A percentile compares a stretch with the other conserved stretches of the same genome.
Evolutionary conservation across 1,140 invertebrate species (phyloP).

Genomic region (Oscheius sp.): DNA sequence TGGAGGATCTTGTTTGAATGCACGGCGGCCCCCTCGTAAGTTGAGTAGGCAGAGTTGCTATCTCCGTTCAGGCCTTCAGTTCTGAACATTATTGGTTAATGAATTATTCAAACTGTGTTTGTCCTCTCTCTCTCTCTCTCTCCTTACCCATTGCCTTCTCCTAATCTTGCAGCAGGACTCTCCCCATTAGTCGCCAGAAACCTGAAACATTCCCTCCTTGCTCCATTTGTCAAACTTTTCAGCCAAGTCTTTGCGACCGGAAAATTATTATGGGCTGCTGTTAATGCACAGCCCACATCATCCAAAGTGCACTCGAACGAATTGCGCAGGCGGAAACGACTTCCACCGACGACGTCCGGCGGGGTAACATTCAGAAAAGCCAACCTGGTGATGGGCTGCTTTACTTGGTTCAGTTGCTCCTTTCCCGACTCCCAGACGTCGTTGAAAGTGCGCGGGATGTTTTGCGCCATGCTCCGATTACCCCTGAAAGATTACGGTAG

Average conservation of each 20-base stretch:
- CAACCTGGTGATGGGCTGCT: constrained; percentile 9
- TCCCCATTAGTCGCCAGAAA: no score
- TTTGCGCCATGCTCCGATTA: not conserved
- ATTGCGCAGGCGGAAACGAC: not conserved
- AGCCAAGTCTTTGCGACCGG: no score
- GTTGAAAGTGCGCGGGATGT: not conserved
- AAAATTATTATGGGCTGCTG: no score
- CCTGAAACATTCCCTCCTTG: constrained; percentile 1
- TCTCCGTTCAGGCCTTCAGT: not conserved
- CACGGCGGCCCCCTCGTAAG: not conserved
- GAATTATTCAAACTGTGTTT: not conserved
- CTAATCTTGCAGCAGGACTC: no score
- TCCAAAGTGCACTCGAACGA: constrained; percentile 2
- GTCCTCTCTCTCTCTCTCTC: not conserved
- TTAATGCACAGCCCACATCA: no score
- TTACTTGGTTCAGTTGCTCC: constrained; percentile 6
- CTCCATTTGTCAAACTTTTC: no score
- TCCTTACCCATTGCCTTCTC: not conserved
- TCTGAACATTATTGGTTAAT: not conserved
- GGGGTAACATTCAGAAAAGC: not conserved
- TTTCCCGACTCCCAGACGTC: constrained; percentile 5
- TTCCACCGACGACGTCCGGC: not conserved
- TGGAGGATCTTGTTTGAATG: constrained; percentile 4
- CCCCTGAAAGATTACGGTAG: not conserved
- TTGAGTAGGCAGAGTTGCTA: not conserved